phyloP scores from a whole-genome alignment of 2,113 vertebrate genomes.

The Platichthys stellatus region DNA sequence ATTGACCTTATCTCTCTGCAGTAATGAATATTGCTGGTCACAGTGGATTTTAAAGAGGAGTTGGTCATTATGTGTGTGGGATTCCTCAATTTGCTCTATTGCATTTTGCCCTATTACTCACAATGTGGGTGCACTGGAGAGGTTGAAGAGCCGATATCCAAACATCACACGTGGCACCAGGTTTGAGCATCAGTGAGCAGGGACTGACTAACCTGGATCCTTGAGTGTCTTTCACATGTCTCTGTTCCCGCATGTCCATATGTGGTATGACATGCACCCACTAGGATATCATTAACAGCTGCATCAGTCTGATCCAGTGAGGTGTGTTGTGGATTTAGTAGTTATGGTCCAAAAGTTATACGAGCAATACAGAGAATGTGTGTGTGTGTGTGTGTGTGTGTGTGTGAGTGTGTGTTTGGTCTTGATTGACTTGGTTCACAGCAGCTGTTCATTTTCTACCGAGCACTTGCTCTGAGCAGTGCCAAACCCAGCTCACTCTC shows the following conservation, averaged over 20 bases:
- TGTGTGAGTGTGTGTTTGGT: constrained; percentile 20
- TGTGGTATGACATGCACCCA: neutral
- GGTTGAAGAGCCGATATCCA: constrained; percentile 38
- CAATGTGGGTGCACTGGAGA: constrained; percentile 65
- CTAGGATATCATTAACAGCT: too few relatives aligned
- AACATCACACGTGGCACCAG: constrained; percentile 33
- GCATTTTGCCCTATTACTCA: constrained; percentile 67
- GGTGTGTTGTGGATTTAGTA: neutral
- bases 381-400: constrained; percentile 1
- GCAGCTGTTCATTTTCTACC: constrained; percentile 57
- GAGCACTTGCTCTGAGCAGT: constrained; percentile 46
- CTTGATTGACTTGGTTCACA: constrained; percentile 37
- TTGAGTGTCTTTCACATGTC: neutral
- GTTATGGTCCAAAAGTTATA: neutral
- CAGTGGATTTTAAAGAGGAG: constrained; percentile 64
- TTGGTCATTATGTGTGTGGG: constrained; percentile 68
- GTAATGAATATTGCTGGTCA: constrained; percentile 55
- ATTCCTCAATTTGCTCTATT: constrained; percentile 66
- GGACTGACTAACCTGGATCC: constrained; percentile 1
- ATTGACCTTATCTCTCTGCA: constrained; percentile 48
- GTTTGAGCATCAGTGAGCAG: constrained; percentile 23
- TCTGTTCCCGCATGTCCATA: neutral
- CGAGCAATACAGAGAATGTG: neutral
- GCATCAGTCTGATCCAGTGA: neutral
- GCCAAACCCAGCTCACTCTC: constrained; percentile 30